Evolutionary conservation across 2,113 vertebrate species (phyloP), one percentile per base, ranked within the genome.

Genomic region (Nerophis ophidion): DNA sequence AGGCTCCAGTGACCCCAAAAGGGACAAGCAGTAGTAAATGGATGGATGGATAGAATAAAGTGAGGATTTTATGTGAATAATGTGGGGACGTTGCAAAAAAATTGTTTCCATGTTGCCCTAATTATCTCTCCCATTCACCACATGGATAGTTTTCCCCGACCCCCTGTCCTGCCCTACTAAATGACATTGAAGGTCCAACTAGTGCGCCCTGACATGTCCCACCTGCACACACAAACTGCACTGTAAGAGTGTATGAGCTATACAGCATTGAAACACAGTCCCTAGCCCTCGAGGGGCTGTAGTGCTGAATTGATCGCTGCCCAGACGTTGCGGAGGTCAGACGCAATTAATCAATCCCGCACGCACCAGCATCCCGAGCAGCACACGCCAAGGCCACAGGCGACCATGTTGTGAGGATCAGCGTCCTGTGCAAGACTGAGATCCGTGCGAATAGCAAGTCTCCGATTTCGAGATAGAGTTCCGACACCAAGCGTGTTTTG

Each of bases 261-360:
- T 44, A 2, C 9, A 53, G 40, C 13, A 49, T 57, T 13, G 14
- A 35, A 49, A 56, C 38, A 56, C 16, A 19, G 9, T 13, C 33
- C 51, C 33, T 14, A 42, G 2, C 36, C 42, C 45, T 50, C 13
- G 7, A 62, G 55, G 70, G 68, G 44, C 53, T 72, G 75, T 70
- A 45, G 75, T 66, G 58, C 64, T 65, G 45, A 65, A 87, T 83
- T 78, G 84, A 87, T 86, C 15, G 40, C 61, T 53, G 72, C 42
- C 74, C 72, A 77, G 81, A 77, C 74, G 55, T 63, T 60, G 72
- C 79, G 60, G 76, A 84, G 82, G 83, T 84, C 82, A 79, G 74
- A 81, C 63, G 33, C 76, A 66, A 81, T 80, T 68, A 82, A 84
- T 84, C 84, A 75, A 83, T 83, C 79, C 67, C 67, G 57, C 74